Evolutionary conservation across 2,113 vertebrate species (phyloP).

Genomic region (Amphilophus citrinellus): DNA sequence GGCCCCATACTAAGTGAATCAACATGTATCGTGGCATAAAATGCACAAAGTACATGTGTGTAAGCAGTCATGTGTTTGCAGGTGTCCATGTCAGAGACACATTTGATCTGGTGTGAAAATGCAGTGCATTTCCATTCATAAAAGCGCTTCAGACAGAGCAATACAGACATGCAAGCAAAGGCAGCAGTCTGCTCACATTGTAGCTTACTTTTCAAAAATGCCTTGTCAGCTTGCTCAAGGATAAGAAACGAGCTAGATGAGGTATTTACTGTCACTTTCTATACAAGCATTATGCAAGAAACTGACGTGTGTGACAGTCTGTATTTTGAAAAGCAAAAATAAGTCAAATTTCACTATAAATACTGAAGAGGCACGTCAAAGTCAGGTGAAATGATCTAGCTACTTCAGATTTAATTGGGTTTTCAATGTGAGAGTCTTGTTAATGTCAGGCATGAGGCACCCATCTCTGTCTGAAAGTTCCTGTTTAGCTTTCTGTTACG

Average conservation of each 20-base stretch:
- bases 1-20: neutral
- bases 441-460: constrained; percentile 23
- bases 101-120: neutral
- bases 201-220: constrained; percentile 25
- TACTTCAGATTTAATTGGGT: constrained; percentile 9
- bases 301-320: constrained; percentile 17
- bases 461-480: neutral
- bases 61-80: neutral
- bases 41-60: neutral
- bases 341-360: constrained; percentile 8
- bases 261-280: constrained; percentile 29
- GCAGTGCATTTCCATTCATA: neutral
- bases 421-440: constrained; percentile 1
- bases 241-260: constrained; percentile 20
- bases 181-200: neutral
- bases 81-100: neutral
- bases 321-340: constrained; percentile 5
- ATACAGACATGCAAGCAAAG: neutral
- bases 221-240: constrained; percentile 14
- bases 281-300: constrained; percentile 17
- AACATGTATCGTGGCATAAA: neutral
- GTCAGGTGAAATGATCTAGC: constrained; percentile 15
- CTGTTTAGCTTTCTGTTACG: neutral
- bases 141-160: neutral
- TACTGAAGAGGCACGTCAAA: constrained; percentile 18